Evolutionary conservation across 2,888 invertebrate species (phyloP).

Genomic region (Crepidodera aurea): DNA sequence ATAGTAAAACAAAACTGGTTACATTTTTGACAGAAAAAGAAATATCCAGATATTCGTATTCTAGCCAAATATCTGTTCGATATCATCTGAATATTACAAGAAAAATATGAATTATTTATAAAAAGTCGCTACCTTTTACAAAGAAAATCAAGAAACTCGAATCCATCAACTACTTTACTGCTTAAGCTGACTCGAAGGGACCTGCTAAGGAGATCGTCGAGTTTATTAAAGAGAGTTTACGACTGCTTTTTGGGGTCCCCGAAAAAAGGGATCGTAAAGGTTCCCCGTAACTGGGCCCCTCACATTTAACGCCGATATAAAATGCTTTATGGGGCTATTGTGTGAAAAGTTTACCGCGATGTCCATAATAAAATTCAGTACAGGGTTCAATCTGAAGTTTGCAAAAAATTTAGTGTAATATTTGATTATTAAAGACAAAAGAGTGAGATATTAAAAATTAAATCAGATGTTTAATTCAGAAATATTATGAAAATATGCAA

Average conservation of each 20-base stretch:
- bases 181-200: constrained; percentile 9
- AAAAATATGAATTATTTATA: neutral
- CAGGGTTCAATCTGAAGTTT: too few relatives aligned
- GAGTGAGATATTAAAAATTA: too few relatives aligned
- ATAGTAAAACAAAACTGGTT: too few relatives aligned
- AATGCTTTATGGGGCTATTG: neutral
- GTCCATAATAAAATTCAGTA: neutral
- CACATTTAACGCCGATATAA: constrained; percentile 21
- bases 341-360: neutral
- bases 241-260: constrained; percentile 12
- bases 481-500: too few relatives aligned
- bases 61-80: too few relatives aligned
- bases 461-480: too few relatives aligned
- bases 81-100: too few relatives aligned
- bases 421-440: too few relatives aligned
- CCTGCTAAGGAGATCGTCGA: constrained; percentile 12
- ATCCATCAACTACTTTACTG: neutral
- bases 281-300: constrained; percentile 12
- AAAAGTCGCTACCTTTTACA: neutral
- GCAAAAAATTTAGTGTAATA: too few relatives aligned
- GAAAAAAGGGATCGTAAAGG: constrained; percentile 19
- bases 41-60: too few relatives aligned
- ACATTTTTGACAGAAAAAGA: too few relatives aligned
- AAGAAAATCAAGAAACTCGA: neutral
- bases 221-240: constrained; percentile 25